Percentiles rank a stretch among this genome's conserved stretches.
phyloP scores from a whole-genome alignment of 2,113 vertebrate species.

The Dasypus novemcinctus region DNA sequence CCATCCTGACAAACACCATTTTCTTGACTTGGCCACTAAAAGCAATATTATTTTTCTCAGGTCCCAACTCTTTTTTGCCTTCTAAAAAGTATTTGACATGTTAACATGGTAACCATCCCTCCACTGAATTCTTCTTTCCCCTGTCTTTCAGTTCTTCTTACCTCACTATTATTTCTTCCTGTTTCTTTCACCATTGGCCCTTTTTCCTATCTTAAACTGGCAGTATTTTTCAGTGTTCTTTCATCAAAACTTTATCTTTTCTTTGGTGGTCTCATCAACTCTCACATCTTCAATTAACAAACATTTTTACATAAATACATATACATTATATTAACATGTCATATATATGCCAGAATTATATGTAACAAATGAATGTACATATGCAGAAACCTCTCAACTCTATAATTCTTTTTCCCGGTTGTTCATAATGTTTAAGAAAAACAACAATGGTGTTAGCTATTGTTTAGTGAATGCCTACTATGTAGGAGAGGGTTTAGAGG shows the following conservation, averaged over 20 bases:
- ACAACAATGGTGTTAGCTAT: background rate
- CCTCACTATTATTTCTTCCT: background rate
- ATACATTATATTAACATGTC: too few species aligned
- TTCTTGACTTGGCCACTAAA: background rate
- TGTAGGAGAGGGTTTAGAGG: background rate
- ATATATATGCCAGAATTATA: too few species aligned
- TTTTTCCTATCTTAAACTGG: background rate
- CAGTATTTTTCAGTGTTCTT: background rate
- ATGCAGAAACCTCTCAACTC: background rate
- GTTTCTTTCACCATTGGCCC: background rate
- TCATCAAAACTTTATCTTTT: background rate
- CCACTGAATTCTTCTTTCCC: background rate
- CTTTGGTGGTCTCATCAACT: background rate
- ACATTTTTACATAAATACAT: too few species aligned
- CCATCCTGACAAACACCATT: background rate
- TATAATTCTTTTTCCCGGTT: background rate
- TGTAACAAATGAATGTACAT: too few species aligned
- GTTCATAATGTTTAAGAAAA: background rate
- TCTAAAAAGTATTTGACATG: background rate
- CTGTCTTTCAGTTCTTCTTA: background rate
- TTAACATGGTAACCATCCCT: background rate
- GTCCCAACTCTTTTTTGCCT: background rate
- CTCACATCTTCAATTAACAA: background rate
- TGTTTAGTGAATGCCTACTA: background rate
- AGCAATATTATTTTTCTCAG: background rate